Percentiles rank a stretch among this genome's conserved stretches.
phyloP scores from a whole-genome alignment of 1,140 invertebrate species.

The Coenobita brevimanus region DNA sequence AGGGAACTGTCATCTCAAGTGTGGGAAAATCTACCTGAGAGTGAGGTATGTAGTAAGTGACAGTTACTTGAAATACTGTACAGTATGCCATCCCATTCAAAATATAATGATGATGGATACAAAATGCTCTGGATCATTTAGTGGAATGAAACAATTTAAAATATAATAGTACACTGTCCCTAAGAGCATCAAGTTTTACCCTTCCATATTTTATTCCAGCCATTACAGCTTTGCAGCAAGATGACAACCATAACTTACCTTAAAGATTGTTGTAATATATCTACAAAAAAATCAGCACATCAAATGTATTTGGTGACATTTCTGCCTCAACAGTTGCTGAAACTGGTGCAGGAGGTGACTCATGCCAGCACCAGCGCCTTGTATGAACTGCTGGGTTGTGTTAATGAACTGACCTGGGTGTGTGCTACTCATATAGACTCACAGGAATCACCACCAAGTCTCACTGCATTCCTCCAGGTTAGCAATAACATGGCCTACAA shows the following conservation, averaged over 20 bases:
- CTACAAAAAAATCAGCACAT: no score
- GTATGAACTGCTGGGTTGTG: conserved; percentile 34
- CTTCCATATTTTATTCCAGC: no score
- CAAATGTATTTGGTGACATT: no score
- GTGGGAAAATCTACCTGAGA: conserved; percentile 52
- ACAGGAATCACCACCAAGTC: conserved; percentile 16
- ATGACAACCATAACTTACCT: no score
- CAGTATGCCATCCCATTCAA: background rate
- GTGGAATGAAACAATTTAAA: no score
- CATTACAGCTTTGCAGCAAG: no score
- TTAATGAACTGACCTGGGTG: conserved; percentile 45
- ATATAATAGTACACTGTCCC: no score
- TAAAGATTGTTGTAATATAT: no score
- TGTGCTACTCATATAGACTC: background rate
- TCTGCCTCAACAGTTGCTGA: conserved; percentile 36
- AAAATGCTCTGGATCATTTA: background rate
- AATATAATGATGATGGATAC: background rate
- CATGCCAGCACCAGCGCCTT: conserved; percentile 39
- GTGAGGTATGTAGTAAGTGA: conserved; percentile 9
- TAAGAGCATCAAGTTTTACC: no score
- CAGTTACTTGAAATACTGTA: background rate
- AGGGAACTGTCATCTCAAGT: conserved; percentile 40
- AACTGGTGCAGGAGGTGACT: conserved; percentile 46
- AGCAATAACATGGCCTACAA: background rate
- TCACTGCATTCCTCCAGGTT: conserved; percentile 46